Conservation (phyloP, 2,888 invertebrate genomes). For the Monopis laevigella region DNA sequence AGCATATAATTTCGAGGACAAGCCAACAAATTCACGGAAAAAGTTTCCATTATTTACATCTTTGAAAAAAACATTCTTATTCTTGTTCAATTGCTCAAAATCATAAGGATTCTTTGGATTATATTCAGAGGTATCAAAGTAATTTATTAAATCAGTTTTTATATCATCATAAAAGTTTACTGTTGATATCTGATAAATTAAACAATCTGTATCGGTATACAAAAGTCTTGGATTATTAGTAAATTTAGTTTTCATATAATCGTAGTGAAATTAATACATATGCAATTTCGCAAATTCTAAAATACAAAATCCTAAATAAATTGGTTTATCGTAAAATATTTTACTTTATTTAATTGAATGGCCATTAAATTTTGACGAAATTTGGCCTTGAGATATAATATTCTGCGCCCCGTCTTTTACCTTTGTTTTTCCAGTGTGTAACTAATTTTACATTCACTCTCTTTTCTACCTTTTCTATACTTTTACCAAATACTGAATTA, state of each 20-base stretch:
- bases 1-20: slow-evolving; percentile 26
- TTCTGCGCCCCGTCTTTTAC: slow-evolving; percentile 24
- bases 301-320: slow-evolving; percentile 21
- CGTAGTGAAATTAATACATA: slow-evolving; percentile 22
- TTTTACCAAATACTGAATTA: slow-evolving; percentile 35
- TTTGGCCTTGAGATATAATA: slow-evolving; percentile 23
- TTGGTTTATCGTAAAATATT: slow-evolving; percentile 21
- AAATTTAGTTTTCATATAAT: slow-evolving; percentile 20
- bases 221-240: slow-evolving; percentile 11
- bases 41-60: slow-evolving; percentile 24
- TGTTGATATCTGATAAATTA: slow-evolving; percentile 22
- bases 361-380: slow-evolving; percentile 29
- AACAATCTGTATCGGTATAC: slow-evolving; percentile 24
- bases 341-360: slow-evolving; percentile 17
- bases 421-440: slow-evolving; percentile 27
- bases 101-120: slow-evolving; percentile 22
- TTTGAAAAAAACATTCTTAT: slow-evolving; percentile 24
- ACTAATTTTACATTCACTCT: slow-evolving; percentile 27
- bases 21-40: slow-evolving; percentile 23
- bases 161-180: slow-evolving; percentile 22
- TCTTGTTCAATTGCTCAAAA: slow-evolving; percentile 25
- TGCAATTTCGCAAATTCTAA: slow-evolving; percentile 20
- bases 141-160: slow-evolving; percentile 18
- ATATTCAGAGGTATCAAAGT: slow-evolving; percentile 27
- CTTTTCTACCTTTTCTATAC: slow-evolving; percentile 30